Evolutionary conservation across 2,888 invertebrate species (phyloP).

Genomic region (Sturmia bella): DNA sequence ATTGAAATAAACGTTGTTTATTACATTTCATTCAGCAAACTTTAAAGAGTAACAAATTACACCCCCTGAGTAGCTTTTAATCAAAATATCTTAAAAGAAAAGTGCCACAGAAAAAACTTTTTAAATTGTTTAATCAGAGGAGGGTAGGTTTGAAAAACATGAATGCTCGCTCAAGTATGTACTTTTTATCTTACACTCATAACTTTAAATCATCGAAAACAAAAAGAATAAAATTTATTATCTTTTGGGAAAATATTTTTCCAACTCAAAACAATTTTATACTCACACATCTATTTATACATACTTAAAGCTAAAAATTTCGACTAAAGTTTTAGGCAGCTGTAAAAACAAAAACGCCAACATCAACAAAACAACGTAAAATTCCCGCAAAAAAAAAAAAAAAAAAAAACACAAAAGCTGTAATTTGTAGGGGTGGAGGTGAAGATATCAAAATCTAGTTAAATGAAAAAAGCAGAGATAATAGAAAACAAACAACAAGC

Average conservation of each 20-base stretch:
- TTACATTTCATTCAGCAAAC: background rate
- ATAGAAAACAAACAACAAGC: constrained; percentile 54
- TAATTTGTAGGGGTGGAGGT: constrained; percentile 46
- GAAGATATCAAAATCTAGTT: constrained; percentile 27
- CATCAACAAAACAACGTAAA: constrained; percentile 2
- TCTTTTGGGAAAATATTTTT: constrained; percentile 65
- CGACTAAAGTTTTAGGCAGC: constrained; percentile 52
- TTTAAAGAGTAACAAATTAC: constrained; percentile 8
- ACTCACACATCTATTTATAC: constrained; percentile 58
- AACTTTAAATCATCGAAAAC: constrained; percentile 57
- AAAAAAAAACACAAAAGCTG: constrained; percentile 17
- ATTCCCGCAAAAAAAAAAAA: constrained; percentile 10
- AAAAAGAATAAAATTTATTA: constrained; percentile 65
- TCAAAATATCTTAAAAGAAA: constrained; percentile 25
- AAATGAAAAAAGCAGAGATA: constrained; percentile 25
- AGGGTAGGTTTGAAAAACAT: background rate
- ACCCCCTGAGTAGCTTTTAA: constrained; percentile 8
- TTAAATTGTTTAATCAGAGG: constrained; percentile 18
- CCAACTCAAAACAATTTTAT: constrained; percentile 66
- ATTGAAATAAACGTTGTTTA: no score
- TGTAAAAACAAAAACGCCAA: background rate
- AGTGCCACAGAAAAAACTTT: constrained; percentile 7
- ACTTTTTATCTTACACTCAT: constrained; percentile 61
- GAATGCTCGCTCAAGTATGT: constrained; percentile 54
- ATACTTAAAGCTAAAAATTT: constrained; percentile 53